Base-by-base conservation (phyloP, 2,113 vertebrate genomes). In the Paradisaea rubra region DNA sequence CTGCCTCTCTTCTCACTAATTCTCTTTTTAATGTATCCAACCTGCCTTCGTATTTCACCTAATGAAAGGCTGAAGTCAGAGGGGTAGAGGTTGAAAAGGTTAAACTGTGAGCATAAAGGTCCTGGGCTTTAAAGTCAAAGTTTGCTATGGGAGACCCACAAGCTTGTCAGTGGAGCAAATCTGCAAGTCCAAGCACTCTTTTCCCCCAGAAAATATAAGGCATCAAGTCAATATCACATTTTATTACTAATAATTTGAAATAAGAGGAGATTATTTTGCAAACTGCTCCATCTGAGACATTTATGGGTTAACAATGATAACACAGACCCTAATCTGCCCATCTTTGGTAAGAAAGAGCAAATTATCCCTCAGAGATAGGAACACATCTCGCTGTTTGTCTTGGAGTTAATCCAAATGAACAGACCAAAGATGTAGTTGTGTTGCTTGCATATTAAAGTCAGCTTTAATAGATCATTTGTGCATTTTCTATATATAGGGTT, bases 1-100 rank as follows among this genome's bases (percentile, higher is more conserved):
- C 70, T 95, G 86, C 83, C 66, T 94, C 86, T 92, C 90, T 89
- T 94, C 95, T 87, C 86, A 69, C 88, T 96, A 93, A 91, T 96
- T 89, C 91, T 76, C 79, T 71, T 94, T 85, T 86, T 94, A 93
- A 95, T 87, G 86, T 85, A 89, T 95, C 94, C 69, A 94, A 44
- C 59, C 42, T 72, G 27, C 83, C 83, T 89, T 76, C 0, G 1
- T 89, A 79, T 96, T 95, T 91, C 78, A 91, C 74, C 70, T 81
- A 82, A 85, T 93, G 90, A 93, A 94, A 80, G 86, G 56, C 61
- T 94, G 83, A 92, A 96, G 63, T 79, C 66, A 76, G 65, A 69
- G 42, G 45, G 35, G 52, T 70, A 95, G 93, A 95, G 80, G 93
- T 95, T 28, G 0, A 78, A 72, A 76, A 88, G 88, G 94, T 96